Evolutionary conservation across 2,113 vertebrate genomes (phyloP), one percentile per base, ranked within the genome.

Genomic region (Chitala chitala): DNA sequence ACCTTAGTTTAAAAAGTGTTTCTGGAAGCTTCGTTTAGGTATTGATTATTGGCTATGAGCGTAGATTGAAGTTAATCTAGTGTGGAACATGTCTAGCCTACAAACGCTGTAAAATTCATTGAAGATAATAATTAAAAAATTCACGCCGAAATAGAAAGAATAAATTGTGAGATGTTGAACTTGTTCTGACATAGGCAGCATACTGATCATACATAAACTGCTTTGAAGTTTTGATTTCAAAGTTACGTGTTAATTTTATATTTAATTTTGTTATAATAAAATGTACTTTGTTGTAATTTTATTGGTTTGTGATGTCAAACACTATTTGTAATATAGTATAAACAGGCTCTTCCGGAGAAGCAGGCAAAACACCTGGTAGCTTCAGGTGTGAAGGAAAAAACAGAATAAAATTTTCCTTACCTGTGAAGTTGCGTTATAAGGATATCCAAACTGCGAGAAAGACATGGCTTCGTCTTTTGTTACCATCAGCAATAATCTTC

Each of bases 381-480:
- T 68, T 48, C 64, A 68, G 33, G 59, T 38, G 59, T 63, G 33
- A n/a, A 46, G 12, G 12, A 46, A 5, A 46, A 46, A 46, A 5
- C 22, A 66, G n/a, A 63, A 10, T 36, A 38, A 46, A 46, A 46
- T 63, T 36, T 38, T n/a, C 65, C 95, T 98, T 95, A 99, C 96
- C 95, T 99, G 96, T 78, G 96, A 94, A 86, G 94, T 89, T 86
- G 93, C 88, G 90, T 92, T 92, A 83, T 98, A 98, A 36, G 96
- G 95, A 82, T 97, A 98, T 92, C 96, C 96, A 85, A 98, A 98
- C 88, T 96, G 96, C 72, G 95, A 92, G 92, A 99, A 99, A 87
- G 95, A 96, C 96, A 98, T 99, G 78, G 88, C 91, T 83, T 90
- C 92, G 90, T 90, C 90, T 90, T 93, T 93, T 91, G 91, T 91